Evolutionary conservation across 2,113 vertebrate genomes (phyloP), one percentile per base, ranked within the genome.

Genomic region (Paralichthys olivaceus): DNA sequence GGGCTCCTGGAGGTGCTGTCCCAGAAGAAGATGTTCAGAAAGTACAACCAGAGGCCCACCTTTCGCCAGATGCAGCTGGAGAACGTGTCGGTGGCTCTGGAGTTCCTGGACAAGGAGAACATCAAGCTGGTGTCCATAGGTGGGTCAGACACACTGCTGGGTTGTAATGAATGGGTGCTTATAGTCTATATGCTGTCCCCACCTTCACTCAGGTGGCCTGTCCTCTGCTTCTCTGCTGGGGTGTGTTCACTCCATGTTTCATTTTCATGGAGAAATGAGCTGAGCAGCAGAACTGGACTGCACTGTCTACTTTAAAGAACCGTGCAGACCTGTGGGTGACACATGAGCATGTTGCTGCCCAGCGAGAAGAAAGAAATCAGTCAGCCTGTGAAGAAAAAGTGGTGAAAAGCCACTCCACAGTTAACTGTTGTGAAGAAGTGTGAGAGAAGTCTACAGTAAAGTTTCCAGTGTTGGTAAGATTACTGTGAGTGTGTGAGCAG

Each of bases 41-140:
- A 96, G 85, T 96, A 95, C 93, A 95, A 96, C 93, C 92, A 95
- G 89, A 94, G 96, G 84, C 96, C 96, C 89, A 96, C 94, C 54
- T 96, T 96, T 92, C 92, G 95, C 55, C 96, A 96, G 92, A 96
- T 96, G 96, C 95, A 96, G 91, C 94, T 96, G 92, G 95, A 96
- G 92, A 96, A 96, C 91, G 96, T 96, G 79, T 96, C 95, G 11
- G 95, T 96, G 93, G 96, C 95, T 0, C 89, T 96, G 86, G 96
- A 96, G 92, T 96, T 96, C 89, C 90, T 96, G 84, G 96, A 96
- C 89, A 91, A 93, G 76, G 95, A 96, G 88, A 96, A 93, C 87
- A 96, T 96, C 83, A 96, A 96, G 88, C 93, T 96, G 72, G 96
- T 96, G 86, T 96, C 95, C 43, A 96, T 96, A 82, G 96, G 96